Percentiles rank a stretch among this genome's conserved stretches.
phyloP scores from a whole-genome alignment of 2,797 vertebrate genomes.

The Tolypeutes matacus region DNA sequence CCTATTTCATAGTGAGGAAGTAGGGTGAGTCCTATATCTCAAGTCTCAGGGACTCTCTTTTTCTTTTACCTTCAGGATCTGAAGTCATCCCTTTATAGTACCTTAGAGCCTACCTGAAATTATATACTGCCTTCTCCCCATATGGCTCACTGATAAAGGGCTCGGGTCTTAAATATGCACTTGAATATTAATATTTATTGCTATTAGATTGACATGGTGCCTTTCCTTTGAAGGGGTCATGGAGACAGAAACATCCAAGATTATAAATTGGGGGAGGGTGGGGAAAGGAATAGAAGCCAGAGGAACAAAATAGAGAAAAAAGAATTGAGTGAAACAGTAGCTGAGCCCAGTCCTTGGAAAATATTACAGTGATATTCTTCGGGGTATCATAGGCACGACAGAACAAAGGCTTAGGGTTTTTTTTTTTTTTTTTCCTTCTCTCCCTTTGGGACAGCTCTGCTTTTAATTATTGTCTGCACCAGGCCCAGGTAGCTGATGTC shows the following conservation, averaged over 20 bases:
- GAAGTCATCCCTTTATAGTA: not conserved
- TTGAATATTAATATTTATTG: conserved; percentile 73
- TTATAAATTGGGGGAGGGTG: not conserved
- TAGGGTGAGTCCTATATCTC: not conserved
- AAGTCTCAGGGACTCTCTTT: not conserved
- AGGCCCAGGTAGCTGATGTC: conserved; percentile 48
- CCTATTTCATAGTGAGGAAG: not conserved
- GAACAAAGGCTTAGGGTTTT: conserved; percentile 13
- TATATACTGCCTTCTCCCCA: conserved; percentile 29
- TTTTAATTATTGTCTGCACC: not conserved
- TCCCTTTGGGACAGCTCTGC: not conserved
- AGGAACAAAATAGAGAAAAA: not conserved
- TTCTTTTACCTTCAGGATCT: not conserved
- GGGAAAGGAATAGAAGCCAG: not conserved
- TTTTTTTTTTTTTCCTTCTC: not conserved
- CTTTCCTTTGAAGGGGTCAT: conserved; percentile 60
- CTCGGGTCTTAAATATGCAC: conserved; percentile 57
- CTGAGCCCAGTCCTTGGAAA: not conserved
- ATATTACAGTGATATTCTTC: not conserved
- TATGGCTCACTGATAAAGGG: conserved; percentile 15
- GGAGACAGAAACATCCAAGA: not conserved
- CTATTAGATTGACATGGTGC: conserved; percentile 48
- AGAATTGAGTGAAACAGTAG: not conserved
- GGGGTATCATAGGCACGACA: not conserved
- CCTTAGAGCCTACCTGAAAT: not conserved